Base-by-base conservation (phyloP, 2,113 vertebrate genomes). In the Elephas maximus region DNA sequence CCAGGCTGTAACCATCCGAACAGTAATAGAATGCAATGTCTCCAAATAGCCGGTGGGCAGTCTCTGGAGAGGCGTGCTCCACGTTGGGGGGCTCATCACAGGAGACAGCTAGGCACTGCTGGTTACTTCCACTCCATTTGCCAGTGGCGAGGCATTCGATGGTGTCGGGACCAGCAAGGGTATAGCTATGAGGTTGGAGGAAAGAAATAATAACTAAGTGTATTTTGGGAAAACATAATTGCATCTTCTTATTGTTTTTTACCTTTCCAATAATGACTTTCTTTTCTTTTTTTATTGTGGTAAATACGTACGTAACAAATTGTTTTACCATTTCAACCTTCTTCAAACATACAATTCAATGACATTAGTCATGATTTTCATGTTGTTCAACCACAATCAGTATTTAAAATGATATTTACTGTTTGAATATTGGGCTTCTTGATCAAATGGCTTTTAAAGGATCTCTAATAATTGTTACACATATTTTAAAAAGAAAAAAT, bases 1-100 rank as follows among this genome's bases (percentile, higher is more conserved):
- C 98, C 81, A 99, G 98, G 11, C 98, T 99, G 98, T 99, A 99
- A 45, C 99, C 99, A 18, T 99, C 99, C 0, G 97, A 98, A 94
- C 99, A 99, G 98, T 99, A 99, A 98, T 99, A 99, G 97, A 99
- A 99, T 0, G 99, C 99, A 1, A 98, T 98, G 93, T 99, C 99
- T 1, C 99, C 99, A 33, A 99, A 99, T 28, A 99, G 99, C 95
- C 99, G 98, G 97, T 99, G 99, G 84, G 99, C 99, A 3, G 99
- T 99, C 63, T 99, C 99, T 37, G 99, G 99, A 45, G 99, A 99
- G 28, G 99, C 99, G 0, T 99, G 99, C 97, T 99, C 99, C 62
- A 99, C 98, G 0, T 98, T 97, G 1, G 99, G 99, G 8, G 99
- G 99, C 17, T 99, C 99, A 24, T 99, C 99, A 62, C 99, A 99